Evolutionary conservation across 2,888 invertebrate genomes (phyloP).

Genomic region (Drosophila testacea): DNA sequence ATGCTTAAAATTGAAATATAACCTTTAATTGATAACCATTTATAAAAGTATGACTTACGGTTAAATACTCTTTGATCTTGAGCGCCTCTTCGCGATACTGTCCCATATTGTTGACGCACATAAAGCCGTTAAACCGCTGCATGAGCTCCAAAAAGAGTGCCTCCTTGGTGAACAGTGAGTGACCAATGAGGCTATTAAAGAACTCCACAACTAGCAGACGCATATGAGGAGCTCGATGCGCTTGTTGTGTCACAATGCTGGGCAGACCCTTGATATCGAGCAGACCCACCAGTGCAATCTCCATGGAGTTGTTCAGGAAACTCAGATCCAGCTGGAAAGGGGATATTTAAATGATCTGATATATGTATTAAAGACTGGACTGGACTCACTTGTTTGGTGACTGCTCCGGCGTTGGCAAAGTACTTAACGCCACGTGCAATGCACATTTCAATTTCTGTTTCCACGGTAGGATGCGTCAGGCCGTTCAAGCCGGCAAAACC

Average conservation of each 20-base stretch:
- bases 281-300: slow-evolving; percentile 59
- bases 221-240: slow-evolving; percentile 52
- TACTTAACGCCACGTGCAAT: slow-evolving; percentile 78
- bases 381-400: slow-evolving; percentile 57
- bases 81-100: slow-evolving; percentile 64
- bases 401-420: slow-evolving; percentile 74
- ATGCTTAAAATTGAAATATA: too few relatives aligned
- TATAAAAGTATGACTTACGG: slow-evolving; percentile 46
- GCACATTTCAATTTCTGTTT: slow-evolving; percentile 73
- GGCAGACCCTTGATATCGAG: slow-evolving; percentile 73
- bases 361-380: background rate
- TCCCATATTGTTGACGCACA: slow-evolving; percentile 52
- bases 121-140: slow-evolving; percentile 64
- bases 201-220: slow-evolving; percentile 65
- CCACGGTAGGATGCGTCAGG: slow-evolving; percentile 66
- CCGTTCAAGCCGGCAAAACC: slow-evolving; percentile 68
- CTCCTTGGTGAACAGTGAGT: slow-evolving; percentile 80
- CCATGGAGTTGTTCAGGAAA: slow-evolving; percentile 60
- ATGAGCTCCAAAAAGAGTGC: slow-evolving; percentile 77
- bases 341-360: background rate
- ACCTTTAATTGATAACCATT: too few relatives aligned
- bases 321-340: slow-evolving; percentile 55
- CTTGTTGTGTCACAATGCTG: slow-evolving; percentile 74
- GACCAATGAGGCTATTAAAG: slow-evolving; percentile 70
- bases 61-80: slow-evolving; percentile 62